Evolutionary conservation across 2,797 vertebrate genomes (phyloP).

Genomic region (Steatocranus sp.): DNA sequence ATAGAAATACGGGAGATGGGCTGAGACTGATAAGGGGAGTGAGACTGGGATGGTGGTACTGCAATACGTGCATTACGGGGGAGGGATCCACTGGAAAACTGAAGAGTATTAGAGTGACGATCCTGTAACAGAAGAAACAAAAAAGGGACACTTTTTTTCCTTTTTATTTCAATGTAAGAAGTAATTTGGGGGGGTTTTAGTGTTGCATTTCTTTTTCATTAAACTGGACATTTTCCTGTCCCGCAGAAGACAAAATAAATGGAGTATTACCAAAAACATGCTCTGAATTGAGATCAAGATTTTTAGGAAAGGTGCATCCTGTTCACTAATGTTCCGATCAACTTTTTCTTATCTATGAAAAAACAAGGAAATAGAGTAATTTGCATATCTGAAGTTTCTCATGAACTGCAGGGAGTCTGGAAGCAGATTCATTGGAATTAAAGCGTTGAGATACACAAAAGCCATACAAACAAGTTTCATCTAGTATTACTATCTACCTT

Average conservation of each 20-base stretch:
- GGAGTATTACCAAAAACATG: background rate
- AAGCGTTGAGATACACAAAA: background rate
- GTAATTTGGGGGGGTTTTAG: accelerated
- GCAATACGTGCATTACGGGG: slow-evolving; percentile 58
- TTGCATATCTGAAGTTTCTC: background rate
- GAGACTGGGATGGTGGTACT: slow-evolving; percentile 58
- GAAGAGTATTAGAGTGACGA: slow-evolving; percentile 39
- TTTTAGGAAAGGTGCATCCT: background rate
- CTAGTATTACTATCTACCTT: slow-evolving; percentile 33
- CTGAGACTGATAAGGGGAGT: slow-evolving; percentile 67
- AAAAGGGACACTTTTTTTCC: background rate
- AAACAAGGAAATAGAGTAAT: background rate
- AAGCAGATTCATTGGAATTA: background rate
- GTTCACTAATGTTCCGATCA: background rate
- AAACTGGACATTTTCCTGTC: background rate
- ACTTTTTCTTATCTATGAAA: background rate
- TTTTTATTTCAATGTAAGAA: background rate
- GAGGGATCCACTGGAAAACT: slow-evolving; percentile 50
- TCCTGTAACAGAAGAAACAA: slow-evolving; percentile 38
- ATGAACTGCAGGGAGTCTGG: background rate
- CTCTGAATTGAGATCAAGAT: background rate
- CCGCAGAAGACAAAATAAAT: background rate
- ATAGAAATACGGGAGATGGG: slow-evolving; percentile 86
- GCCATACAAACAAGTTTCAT: background rate
- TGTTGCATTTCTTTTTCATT: background rate